Evolutionary conservation across 2,113 vertebrate genomes (phyloP).

Genomic region (Semnopithecus entellus): DNA sequence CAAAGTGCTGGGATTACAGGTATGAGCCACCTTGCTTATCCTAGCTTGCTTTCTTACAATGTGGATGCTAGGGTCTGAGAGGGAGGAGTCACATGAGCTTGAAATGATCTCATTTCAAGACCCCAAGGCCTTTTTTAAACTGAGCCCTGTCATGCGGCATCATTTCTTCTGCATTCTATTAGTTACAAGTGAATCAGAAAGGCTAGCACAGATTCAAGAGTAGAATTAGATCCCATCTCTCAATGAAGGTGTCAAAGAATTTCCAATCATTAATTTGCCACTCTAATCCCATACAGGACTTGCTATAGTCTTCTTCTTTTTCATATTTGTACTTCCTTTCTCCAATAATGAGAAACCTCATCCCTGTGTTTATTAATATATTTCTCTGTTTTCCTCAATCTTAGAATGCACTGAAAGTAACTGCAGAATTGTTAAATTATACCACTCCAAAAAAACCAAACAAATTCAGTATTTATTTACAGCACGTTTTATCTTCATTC

Average conservation of each 20-base stretch:
- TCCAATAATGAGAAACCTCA: background rate
- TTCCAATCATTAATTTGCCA: background rate
- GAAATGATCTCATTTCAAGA: background rate
- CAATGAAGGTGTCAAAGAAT: background rate
- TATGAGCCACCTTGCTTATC: too few species aligned
- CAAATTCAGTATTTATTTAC: background rate
- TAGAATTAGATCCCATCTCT: background rate
- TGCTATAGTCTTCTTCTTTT: background rate
- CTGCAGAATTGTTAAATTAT: background rate
- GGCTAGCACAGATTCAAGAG: background rate
- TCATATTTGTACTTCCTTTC: background rate
- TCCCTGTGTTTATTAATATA: background rate
- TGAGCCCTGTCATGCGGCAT: background rate
- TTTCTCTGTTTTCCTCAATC: background rate
- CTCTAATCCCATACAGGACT: background rate
- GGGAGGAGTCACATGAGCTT: background rate
- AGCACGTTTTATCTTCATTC: background rate
- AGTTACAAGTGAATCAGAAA: background rate
- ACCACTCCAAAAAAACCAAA: background rate
- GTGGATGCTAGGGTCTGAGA: background rate
- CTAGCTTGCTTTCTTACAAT: background rate
- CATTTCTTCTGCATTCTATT: background rate
- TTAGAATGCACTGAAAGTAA: background rate
- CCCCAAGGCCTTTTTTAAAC: background rate
- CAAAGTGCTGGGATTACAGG: too few species aligned